Percentiles rank a stretch among this genome's conserved stretches.
Evolutionary conservation across 2,113 vertebrate genomes (phyloP).

Genomic region (Hystrix brachyura): DNA sequence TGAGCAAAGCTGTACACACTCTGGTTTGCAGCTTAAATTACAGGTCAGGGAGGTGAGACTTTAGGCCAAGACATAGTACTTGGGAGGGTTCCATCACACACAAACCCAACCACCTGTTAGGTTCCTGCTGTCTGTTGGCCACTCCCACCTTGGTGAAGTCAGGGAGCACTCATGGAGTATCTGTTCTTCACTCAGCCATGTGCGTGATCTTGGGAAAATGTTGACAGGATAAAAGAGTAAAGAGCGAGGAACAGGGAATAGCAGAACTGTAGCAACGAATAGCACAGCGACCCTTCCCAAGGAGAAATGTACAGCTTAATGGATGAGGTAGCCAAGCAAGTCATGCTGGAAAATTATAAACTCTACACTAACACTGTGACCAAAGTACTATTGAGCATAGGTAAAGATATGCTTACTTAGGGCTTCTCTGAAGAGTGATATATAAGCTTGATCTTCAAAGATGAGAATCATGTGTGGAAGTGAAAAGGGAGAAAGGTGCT

Average conservation of each 20-base stretch:
- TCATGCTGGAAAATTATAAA: neutral
- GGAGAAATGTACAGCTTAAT: neutral
- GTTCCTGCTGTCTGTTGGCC: neutral
- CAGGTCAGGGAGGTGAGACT: neutral
- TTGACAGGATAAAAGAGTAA: neutral
- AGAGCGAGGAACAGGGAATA: neutral
- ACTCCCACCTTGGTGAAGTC: neutral
- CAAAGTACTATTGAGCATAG: neutral
- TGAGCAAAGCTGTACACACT: neutral
- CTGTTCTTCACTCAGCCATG: neutral
- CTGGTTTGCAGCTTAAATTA: neutral
- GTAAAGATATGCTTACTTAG: neutral
- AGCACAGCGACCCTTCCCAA: neutral
- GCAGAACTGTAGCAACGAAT: neutral
- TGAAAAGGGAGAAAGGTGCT: neutral
- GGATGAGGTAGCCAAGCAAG: neutral
- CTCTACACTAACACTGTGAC: neutral
- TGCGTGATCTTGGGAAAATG: neutral
- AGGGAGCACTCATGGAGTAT: neutral
- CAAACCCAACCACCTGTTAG: neutral
- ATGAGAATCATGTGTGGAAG: neutral
- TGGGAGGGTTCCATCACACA: neutral
- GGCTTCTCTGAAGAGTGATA: neutral
- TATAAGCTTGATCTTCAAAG: constrained; percentile 7
- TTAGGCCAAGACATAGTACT: neutral